Evolutionary conservation across 1,140 invertebrate genomes (phyloP), one percentile per base, ranked within the genome.

Genomic region (Chlorops oryzae): DNA sequence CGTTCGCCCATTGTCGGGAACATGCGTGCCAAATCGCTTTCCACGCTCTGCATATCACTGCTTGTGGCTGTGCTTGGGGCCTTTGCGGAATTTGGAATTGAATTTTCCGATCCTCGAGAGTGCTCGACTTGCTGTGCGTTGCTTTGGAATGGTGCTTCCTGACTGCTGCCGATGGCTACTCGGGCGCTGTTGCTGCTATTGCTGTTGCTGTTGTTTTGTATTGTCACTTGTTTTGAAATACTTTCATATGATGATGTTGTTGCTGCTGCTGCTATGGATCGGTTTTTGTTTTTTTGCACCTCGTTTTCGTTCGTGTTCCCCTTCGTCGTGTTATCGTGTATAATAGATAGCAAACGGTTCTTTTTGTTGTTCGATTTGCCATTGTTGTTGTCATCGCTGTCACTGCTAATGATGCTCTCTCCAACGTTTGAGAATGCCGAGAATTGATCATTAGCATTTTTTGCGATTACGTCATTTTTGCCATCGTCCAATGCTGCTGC

Each of bases 301-400:
- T n/a, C n/a, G n/a, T 13, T 18, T 17, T 50, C 42, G 39, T 46
- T 34, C 41, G 21, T 22, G 17, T 44, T 50, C 27, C 25, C 20
- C 51, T 52, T 40, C 35, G 27, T 18, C 7, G 24, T 18, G 24
- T 24, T 40, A 54, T 78, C 76, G 60, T 76, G 75, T 59, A 80
- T 77, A 37, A 81, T 77, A 54, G 77, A 75, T 53, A 80, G 59
- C 18, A 80, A 65, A 44, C 77, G 72, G 59, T 74, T 74, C 47
- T 59, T 61, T 51, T 64, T 63, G 56, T 63, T 15, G 9, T 32
- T 15, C 23, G 23, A 3, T 43, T 21, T 42, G 12, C 13, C 27
- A 23, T 50, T 54, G 20, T 17, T 22, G 27, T 23, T 34, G 20
- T 18, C 39, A 13, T 21, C 10, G 4, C 49, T 37, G 25, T 5